A percentile compares a stretch with the other conserved stretches of the same genome.
These are phyloP conservation scores for Drosophila asahinai DNA, from an alignment of 1,140 invertebrate species.

Conservation along the genomic window DNA sequence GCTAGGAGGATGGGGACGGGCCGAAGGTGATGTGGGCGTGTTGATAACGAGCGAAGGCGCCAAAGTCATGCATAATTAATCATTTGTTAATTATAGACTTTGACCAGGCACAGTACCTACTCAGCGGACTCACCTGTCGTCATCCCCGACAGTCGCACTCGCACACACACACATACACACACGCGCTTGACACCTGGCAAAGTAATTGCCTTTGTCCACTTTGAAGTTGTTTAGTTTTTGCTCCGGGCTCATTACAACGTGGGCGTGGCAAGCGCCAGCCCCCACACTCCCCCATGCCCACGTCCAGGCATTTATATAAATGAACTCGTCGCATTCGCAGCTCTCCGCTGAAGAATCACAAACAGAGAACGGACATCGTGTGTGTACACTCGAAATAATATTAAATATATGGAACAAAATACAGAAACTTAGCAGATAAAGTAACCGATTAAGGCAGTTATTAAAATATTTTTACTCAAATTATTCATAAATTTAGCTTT, in stretches of 20 bases:
- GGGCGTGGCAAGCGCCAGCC: conserved; percentile 31
- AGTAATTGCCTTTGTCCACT: conserved; percentile 81
- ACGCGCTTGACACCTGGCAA: conserved; percentile 75
- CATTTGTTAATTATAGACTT: conserved; percentile 82
- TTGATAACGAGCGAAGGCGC: conserved; percentile 73
- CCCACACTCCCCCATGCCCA: conserved; percentile 17
- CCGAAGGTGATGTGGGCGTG: conserved; percentile 56
- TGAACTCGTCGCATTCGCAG: conserved; percentile 70
- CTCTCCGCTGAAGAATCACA: conserved; percentile 39
- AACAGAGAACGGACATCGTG: conserved; percentile 23
- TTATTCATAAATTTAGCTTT: too few species aligned
- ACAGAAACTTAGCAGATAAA: too few species aligned
- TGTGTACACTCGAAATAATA: conserved; percentile 21
- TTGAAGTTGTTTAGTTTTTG: conserved; percentile 75
- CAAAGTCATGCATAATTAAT: conserved; percentile 82
- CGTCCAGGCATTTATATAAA: conserved; percentile 75
- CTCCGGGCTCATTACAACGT: conserved; percentile 63
- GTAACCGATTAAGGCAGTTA: too few species aligned
- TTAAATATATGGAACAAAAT: neutral
- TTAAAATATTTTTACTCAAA: too few species aligned
- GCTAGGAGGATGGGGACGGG: neutral
- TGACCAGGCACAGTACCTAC: conserved; percentile 43
- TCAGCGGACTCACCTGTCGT: conserved; percentile 52
- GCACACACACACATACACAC: conserved; percentile 37
- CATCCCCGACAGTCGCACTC: conserved; percentile 16